Evolutionary conservation across 2,888 invertebrate genomes (phyloP).

Genomic region (Brachyptera risi): DNA sequence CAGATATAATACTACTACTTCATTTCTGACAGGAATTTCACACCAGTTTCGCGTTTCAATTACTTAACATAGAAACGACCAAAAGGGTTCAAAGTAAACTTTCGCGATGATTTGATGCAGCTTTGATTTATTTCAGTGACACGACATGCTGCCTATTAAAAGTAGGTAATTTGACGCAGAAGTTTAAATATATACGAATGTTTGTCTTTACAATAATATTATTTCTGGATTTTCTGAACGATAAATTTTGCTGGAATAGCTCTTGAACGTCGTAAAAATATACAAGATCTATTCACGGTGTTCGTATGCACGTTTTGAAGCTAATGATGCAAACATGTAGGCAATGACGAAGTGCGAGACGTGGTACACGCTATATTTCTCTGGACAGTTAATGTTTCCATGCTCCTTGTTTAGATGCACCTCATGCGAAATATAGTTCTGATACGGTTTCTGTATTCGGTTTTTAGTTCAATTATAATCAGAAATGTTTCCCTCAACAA

Average conservation of each 20-base stretch:
- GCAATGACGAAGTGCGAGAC: no score
- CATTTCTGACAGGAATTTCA: background rate
- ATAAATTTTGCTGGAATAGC: slow-evolving; percentile 17
- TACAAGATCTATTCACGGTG: slow-evolving; percentile 17
- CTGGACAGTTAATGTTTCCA: no score
- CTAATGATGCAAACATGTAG: no score
- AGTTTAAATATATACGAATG: slow-evolving; percentile 12
- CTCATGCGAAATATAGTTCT: no score
- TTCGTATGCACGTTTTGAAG: no score
- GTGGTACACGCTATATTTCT: no score
- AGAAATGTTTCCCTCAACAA: no score
- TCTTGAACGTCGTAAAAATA: slow-evolving; percentile 17
- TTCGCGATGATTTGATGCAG: background rate
- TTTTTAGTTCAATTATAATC: no score
- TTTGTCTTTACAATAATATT: slow-evolving; percentile 19
- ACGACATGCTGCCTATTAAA: slow-evolving; percentile 1
- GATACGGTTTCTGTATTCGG: no score
- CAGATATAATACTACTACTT: no score
- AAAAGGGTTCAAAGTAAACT: background rate
- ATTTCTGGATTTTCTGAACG: background rate
- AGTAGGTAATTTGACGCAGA: slow-evolving; percentile 6
- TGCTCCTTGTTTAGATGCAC: no score
- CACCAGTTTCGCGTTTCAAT: background rate
- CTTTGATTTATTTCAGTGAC: background rate
- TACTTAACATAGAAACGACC: background rate